These are phyloP conservation scores for Platysternon megacephalum DNA, from an alignment of 2,113 vertebrate species.

Conservation along the genomic window DNA sequence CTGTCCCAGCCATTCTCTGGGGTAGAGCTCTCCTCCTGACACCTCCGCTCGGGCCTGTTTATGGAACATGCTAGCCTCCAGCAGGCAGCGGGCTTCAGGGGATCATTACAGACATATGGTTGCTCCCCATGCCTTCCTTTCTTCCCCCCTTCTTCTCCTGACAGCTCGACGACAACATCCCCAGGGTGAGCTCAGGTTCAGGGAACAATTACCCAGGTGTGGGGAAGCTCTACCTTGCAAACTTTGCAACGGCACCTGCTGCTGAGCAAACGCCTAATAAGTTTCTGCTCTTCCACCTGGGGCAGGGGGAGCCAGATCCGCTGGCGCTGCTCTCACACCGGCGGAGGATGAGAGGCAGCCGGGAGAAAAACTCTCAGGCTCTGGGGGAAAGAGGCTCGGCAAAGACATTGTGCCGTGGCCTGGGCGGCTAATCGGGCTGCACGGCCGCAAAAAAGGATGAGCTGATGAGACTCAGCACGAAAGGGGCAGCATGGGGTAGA, in stretches of 20 bases:
- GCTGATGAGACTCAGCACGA: neutral
- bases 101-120: neutral
- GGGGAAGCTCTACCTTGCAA: slow-evolving; percentile 10
- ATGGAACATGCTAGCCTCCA: neutral
- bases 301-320: neutral
- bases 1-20: neutral
- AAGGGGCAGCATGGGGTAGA: neutral
- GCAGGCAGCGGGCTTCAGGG: neutral
- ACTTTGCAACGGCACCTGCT: neutral
- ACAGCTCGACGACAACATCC: neutral
- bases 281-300: accelerated
- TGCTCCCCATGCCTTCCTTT: neutral
- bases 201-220: neutral
- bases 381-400: neutral
- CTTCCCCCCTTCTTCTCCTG: neutral
- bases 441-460: neutral
- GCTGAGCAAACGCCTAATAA: neutral
- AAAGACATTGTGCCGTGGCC: neutral
- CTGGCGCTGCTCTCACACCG: neutral
- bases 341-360: neutral
- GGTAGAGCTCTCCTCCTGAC: neutral
- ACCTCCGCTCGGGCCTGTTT: neutral
- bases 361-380: neutral
- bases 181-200: neutral
- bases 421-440: neutral